phyloP scores from a whole-genome alignment of 2,888 invertebrate species.

The Amblyjoppa proteus region DNA sequence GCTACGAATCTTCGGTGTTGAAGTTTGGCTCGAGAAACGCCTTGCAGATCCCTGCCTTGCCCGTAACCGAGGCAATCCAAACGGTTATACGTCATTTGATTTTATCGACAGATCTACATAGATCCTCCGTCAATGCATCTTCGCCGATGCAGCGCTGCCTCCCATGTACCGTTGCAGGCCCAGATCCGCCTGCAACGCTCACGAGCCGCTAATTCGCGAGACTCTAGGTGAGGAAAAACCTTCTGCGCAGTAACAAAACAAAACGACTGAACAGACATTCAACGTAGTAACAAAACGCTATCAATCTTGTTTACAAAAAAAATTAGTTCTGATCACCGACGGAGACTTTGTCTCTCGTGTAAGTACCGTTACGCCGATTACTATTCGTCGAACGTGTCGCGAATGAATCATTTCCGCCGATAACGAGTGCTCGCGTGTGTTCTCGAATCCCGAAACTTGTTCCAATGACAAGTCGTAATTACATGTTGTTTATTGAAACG shows the following conservation, averaged over 20 bases:
- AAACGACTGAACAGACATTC: neutral
- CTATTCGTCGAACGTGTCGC: neutral
- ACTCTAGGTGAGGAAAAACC: neutral
- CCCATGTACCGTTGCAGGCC: neutral
- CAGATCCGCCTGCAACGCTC: neutral
- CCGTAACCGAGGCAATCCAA: neutral
- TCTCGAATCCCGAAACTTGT: neutral
- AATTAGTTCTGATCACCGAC: neutral
- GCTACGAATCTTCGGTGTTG: neutral
- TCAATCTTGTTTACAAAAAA: neutral
- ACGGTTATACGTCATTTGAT: constrained; percentile 33
- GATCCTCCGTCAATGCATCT: neutral
- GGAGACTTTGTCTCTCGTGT: neutral
- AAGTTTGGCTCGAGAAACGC: neutral
- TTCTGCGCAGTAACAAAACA: neutral
- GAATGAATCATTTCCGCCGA: neutral
- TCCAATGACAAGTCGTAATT: neutral
- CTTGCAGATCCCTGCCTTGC: constrained; percentile 1
- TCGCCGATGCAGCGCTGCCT: constrained; percentile 10
- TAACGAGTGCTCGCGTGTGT: neutral
- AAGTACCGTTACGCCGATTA: neutral
- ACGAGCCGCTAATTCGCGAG: neutral
- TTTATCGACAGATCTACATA: constrained; percentile 27
- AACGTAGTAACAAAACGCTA: neutral
- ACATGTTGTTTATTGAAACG: neutral